Evolutionary conservation across 2,888 invertebrate species (phyloP), one percentile per base, ranked within the genome.

Genomic region (Macrosoma leucophasiata): DNA sequence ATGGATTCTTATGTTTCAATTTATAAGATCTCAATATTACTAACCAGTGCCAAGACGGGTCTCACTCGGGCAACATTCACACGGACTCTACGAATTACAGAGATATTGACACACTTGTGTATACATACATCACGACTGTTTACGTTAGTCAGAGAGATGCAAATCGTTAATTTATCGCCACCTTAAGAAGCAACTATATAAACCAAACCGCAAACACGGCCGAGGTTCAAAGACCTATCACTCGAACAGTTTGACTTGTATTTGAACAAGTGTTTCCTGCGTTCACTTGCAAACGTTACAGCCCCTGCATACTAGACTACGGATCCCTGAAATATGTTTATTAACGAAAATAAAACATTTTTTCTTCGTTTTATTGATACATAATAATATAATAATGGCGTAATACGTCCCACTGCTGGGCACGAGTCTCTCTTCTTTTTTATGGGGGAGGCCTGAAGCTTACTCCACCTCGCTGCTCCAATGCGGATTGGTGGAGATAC

Each of bases 121-220:
- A 64, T 70, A 49, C 67, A 68, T 67, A 66, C 62, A 73, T 69
- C 67, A 69, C 50, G 48, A 56, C 46, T 70, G 71, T 76, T 78
- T 77, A 75, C 71, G 55, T 66, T 68, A 52, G 53, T 61, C 48
- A 62, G 63, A 62, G 70, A 73, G 69, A 77, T 77, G 78, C 74
- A 74, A 78, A 81, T 81, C 74, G 75, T 72, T 78, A 78, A 78
- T 81, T 77, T 76, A 79, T 79, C 74, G 66, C 76, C 75, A 73
- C 72, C 71, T 75, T 70, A 65, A 72, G 71, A 61, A 68, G 71
- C 63, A 62, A 71, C 71, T 71, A 74, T 78, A 75, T 81, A 72
- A 77, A 75, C 69, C 69, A 66, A 69, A 76, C 72, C 67, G 73
- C 79, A 79, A 78, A 78, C 74, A 79, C 51, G 53, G 55, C 42